Evolutionary conservation across 2,888 invertebrate genomes (phyloP).

Genomic region (Cactoblastis cactorum): DNA sequence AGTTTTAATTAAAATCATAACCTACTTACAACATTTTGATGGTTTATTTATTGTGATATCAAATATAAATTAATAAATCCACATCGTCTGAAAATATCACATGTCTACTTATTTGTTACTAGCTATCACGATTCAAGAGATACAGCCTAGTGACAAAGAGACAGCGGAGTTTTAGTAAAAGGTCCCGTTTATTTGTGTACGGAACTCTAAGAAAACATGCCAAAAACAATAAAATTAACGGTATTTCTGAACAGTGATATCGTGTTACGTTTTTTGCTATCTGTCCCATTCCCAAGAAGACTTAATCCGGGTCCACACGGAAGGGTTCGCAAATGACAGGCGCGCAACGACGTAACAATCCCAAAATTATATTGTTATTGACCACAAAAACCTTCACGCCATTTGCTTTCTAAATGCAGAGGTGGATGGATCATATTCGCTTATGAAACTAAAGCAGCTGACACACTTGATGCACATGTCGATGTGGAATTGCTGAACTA

Average conservation of each 20-base stretch:
- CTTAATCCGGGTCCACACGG: conserved; percentile 44
- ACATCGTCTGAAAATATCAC: too few relatives aligned
- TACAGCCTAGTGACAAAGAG: too few relatives aligned
- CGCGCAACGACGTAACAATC: conserved; percentile 38
- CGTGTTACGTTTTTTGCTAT: conserved; percentile 18
- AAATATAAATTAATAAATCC: too few relatives aligned
- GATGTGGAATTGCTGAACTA: conserved; percentile 20
- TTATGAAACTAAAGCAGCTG: conserved; percentile 17
- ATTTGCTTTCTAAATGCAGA: conserved; percentile 4
- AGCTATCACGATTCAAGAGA: too few relatives aligned
- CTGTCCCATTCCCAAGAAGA: conserved; percentile 29
- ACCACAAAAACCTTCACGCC: conserved; percentile 10
- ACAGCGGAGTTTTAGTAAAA: too few relatives aligned
- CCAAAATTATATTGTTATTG: conserved; percentile 29
- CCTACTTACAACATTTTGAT: too few relatives aligned
- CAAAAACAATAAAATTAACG: conserved; percentile 7
- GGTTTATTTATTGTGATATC: too few relatives aligned
- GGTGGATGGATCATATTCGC: background rate
- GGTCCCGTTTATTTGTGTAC: too few relatives aligned
- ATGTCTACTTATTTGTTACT: too few relatives aligned
- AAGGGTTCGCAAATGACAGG: conserved; percentile 49
- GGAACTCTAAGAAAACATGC: background rate
- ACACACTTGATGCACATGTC: conserved; percentile 33
- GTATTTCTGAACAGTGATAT: conserved; percentile 1
- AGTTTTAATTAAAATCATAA: too few relatives aligned